Evolutionary conservation across 1,140 invertebrate species (phyloP).

Genomic region (Calephelis virginiensis): DNA sequence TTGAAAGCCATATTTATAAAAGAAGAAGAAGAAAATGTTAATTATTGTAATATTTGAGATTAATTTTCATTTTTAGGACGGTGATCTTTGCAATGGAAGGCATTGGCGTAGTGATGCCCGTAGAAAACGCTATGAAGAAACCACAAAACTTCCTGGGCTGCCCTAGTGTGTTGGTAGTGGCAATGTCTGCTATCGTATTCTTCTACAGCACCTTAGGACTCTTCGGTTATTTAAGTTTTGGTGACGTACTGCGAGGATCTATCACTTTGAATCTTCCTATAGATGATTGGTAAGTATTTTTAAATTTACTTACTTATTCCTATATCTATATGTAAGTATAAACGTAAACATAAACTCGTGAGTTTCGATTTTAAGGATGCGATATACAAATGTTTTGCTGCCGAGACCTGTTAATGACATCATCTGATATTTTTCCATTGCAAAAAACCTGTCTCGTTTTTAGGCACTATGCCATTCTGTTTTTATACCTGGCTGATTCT

Average conservation of each 20-base stretch:
- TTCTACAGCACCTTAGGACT: slow-evolving; percentile 90
- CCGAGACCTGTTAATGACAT: too few relatives aligned
- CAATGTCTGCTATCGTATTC: slow-evolving; percentile 87
- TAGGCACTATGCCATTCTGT: too few relatives aligned
- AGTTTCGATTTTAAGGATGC: too few relatives aligned
- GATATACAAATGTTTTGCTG: too few relatives aligned
- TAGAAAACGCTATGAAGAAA: slow-evolving; percentile 92
- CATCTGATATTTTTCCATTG: too few relatives aligned
- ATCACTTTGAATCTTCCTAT: slow-evolving; percentile 87
- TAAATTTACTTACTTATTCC: neutral
- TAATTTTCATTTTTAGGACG: slow-evolving; percentile 73
- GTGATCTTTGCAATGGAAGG: slow-evolving; percentile 90
- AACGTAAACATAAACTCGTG: too few relatives aligned
- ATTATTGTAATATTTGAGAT: too few relatives aligned
- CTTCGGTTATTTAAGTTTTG: slow-evolving; percentile 90
- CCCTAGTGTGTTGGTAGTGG: slow-evolving; percentile 89
- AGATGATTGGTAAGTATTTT: slow-evolving; percentile 78
- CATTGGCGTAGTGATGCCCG: slow-evolving; percentile 91
- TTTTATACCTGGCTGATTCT: too few relatives aligned
- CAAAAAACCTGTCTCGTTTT: too few relatives aligned
- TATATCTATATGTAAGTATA: too few relatives aligned
- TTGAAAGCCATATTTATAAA: too few relatives aligned
- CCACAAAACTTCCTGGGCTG: slow-evolving; percentile 89
- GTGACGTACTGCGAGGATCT: slow-evolving; percentile 81
- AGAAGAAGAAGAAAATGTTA: too few relatives aligned